These are phyloP conservation scores for Tapirus indicus DNA, from an alignment of 2,797 vertebrate genomes.

Conservation along the genomic window DNA sequence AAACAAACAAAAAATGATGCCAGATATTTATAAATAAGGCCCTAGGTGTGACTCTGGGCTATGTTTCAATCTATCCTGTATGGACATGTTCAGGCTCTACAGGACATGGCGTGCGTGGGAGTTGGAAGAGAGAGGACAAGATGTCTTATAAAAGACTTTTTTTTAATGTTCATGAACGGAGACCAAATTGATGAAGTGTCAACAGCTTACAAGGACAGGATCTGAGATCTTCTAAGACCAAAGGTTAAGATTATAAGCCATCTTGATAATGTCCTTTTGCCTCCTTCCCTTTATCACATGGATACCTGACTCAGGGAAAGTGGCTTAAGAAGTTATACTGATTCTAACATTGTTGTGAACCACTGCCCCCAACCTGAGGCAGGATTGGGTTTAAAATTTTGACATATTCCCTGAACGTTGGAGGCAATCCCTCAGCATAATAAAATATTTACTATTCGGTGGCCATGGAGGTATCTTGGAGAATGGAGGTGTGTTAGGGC, in stretches of 20 bases:
- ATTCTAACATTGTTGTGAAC: background rate
- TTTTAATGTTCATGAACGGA: background rate
- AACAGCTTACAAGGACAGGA: background rate
- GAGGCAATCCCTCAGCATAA: background rate
- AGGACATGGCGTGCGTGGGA: accelerated
- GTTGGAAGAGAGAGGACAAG: background rate
- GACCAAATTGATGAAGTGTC: background rate
- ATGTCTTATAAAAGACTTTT: background rate
- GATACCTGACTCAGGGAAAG: background rate
- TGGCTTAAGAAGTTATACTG: background rate
- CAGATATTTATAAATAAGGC: background rate
- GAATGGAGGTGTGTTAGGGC: accelerated
- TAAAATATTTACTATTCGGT: background rate
- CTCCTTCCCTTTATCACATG: background rate
- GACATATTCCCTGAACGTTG: background rate
- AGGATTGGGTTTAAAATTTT: background rate
- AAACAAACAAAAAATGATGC: background rate
- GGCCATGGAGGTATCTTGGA: background rate
- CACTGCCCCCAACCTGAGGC: accelerated
- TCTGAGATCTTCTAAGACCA: background rate
- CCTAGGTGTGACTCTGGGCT: background rate
- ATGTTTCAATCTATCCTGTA: background rate
- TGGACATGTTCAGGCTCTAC: background rate
- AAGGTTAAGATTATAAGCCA: background rate
- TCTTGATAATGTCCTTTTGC: background rate